phyloP scores from a whole-genome alignment of 2,113 vertebrate genomes.

The Cavia porcellus region DNA sequence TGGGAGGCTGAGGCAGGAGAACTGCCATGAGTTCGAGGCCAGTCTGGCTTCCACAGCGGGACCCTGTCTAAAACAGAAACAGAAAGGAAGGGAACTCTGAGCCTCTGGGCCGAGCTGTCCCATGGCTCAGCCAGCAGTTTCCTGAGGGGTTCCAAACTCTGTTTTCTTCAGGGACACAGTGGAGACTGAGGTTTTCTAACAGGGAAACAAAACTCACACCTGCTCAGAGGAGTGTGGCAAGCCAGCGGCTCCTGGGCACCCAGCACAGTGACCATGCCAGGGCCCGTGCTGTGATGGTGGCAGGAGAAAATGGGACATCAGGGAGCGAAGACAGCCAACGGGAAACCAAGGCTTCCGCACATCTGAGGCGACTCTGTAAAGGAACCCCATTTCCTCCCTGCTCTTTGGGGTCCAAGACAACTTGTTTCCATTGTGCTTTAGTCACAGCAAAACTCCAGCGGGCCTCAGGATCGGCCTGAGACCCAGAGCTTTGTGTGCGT shows the following conservation, averaged over 20 bases:
- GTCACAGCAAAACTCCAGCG: not conserved
- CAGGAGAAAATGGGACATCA: not conserved
- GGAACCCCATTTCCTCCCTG: not conserved
- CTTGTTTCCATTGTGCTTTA: not conserved
- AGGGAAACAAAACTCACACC: constrained; percentile 79
- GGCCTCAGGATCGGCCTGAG: not conserved
- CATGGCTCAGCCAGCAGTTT: constrained; percentile 74
- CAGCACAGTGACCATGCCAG: too few species aligned
- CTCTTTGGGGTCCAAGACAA: not conserved
- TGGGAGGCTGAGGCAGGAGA: too few species aligned
- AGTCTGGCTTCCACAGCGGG: too few species aligned
- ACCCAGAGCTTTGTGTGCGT: not conserved
- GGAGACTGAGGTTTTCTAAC: constrained; percentile 72
- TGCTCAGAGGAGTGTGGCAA: constrained; percentile 77
- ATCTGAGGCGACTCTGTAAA: not conserved
- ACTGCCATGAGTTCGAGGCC: too few species aligned
- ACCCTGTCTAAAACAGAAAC: not conserved
- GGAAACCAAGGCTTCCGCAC: too few species aligned
- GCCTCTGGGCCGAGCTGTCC: constrained; percentile 63
- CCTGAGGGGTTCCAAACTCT: constrained; percentile 79
- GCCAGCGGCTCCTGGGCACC: constrained; percentile 75
- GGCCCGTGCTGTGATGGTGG: not conserved
- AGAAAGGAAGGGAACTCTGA: constrained; percentile 2
- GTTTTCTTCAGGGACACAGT: constrained; percentile 83
- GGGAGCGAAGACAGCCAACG: too few species aligned